A percentile compares a stretch with the other conserved stretches of the same genome.
These are phyloP conservation scores for Melangyna quadrimaculata DNA, from an alignment of 2,888 invertebrate genomes.

Conservation along the genomic window DNA sequence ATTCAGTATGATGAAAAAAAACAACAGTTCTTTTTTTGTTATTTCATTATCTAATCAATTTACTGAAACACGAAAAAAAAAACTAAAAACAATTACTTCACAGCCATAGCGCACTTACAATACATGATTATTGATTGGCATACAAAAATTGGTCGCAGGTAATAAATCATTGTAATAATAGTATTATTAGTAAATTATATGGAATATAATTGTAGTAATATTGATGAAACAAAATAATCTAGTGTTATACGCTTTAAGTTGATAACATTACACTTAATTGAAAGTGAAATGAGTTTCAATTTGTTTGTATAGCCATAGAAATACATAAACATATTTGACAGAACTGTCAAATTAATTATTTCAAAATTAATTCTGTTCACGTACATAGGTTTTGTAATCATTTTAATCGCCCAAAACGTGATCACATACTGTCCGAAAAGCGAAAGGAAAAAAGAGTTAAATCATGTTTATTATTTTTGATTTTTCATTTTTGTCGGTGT, in stretches of 20 bases:
- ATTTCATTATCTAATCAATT: neutral
- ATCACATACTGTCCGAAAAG: too few relatives aligned
- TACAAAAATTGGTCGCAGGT: slow-evolving; percentile 22
- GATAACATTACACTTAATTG: neutral
- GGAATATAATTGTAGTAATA: neutral
- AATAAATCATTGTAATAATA: slow-evolving; percentile 12
- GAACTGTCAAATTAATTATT: neutral
- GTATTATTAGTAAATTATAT: neutral
- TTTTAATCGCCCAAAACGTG: too few relatives aligned
- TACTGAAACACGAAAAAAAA: neutral
- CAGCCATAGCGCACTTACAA: neutral
- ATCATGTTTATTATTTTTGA: too few relatives aligned
- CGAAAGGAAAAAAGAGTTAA: too few relatives aligned
- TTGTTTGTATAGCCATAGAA: neutral
- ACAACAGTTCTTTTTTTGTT: neutral
- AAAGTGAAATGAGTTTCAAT: slow-evolving; percentile 3
- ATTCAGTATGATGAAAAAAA: neutral
- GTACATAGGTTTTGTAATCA: neutral
- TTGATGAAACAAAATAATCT: neutral
- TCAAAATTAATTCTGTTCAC: neutral
- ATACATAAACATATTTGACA: neutral
- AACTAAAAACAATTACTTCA: slow-evolving; percentile 17
- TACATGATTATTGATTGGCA: slow-evolving; percentile 1
- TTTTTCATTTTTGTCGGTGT: too few relatives aligned
- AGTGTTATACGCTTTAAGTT: neutral